phyloP scores from a whole-genome alignment of 2,113 vertebrate species.

The Pan troglodytes region NHGRI_mPanTro3-v2.1_pri NC_072415.2:81528501-81529000 shows the following conservation, averaged over 20 bases:
- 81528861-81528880: neutral
- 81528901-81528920: neutral
- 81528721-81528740: neutral
- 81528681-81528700: neutral
- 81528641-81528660: neutral
- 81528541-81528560: neutral
- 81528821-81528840: too few relatives aligned
- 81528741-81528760: neutral
- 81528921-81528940: neutral
- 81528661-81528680: neutral
- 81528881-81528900: neutral
- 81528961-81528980: neutral
- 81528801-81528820: neutral
- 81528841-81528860: neutral
- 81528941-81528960: neutral
- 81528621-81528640: neutral
- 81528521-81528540: neutral
- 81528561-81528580: accelerated
- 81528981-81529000: neutral
- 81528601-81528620: neutral
- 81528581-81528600: accelerated
- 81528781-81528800: neutral
- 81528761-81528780: neutral
- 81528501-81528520: neutral
- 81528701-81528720: neutral